phyloP scores from a whole-genome alignment of 2,797 vertebrate genomes.

The Morelia viridis region DNA sequence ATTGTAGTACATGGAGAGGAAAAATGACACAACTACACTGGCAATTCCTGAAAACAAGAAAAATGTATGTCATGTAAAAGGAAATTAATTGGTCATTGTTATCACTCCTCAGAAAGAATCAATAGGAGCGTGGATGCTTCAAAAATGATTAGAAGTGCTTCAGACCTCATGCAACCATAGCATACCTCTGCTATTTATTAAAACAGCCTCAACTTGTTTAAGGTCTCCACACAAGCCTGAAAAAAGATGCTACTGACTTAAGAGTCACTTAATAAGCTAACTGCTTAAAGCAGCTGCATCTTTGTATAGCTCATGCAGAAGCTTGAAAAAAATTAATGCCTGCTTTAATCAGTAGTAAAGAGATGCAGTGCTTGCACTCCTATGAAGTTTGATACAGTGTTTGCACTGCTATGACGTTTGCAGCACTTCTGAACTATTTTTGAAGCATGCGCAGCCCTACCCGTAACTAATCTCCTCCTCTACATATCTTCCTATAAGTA shows the following conservation, averaged over 20 bases:
- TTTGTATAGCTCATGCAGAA: neutral
- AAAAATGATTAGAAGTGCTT: neutral
- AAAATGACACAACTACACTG: constrained; percentile 86
- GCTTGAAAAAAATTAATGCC: neutral
- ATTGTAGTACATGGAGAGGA: constrained; percentile 93
- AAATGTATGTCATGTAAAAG: neutral
- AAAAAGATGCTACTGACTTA: neutral
- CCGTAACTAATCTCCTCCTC: neutral
- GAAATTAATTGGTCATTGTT: neutral
- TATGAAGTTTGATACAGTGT: neutral
- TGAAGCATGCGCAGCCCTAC: neutral
- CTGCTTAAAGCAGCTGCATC: neutral
- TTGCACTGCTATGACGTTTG: neutral
- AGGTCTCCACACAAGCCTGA: neutral
- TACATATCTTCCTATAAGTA: neutral
- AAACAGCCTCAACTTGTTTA: neutral
- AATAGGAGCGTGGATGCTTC: neutral
- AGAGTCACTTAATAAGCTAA: neutral
- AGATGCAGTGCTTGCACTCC: neutral
- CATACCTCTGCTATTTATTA: no score
- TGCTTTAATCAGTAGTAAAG: neutral
- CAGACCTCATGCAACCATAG: no score
- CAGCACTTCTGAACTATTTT: neutral
- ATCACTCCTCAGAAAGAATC: neutral
- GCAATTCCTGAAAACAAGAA: constrained; percentile 76